A percentile compares a stretch with the other conserved stretches of the same genome.
Conservation (phyloP, 2,113 vertebrate species). For the Chunga burmeisteri region DNA sequence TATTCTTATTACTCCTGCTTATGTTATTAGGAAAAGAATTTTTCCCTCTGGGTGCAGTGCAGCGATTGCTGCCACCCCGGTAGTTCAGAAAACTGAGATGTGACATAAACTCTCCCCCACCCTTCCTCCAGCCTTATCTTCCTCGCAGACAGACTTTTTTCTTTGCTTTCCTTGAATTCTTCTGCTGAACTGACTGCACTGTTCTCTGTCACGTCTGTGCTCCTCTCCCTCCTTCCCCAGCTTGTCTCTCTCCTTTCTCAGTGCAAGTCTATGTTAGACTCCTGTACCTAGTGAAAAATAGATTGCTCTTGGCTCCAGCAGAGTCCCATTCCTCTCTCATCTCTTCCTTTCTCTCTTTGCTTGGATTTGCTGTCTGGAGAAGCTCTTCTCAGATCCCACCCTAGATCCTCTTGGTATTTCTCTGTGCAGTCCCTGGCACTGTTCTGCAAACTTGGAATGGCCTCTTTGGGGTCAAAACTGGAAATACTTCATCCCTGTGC, state of each 20-base stretch:
- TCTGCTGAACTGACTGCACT: background rate
- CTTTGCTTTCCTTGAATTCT: background rate
- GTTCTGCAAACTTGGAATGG: background rate
- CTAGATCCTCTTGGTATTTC: background rate
- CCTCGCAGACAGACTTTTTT: background rate
- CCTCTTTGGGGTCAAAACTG: background rate
- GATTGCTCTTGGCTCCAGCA: background rate
- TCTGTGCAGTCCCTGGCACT: background rate
- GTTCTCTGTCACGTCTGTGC: background rate
- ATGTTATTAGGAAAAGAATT: background rate
- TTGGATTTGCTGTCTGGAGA: background rate
- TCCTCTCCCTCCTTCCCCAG: background rate
- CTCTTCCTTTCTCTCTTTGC: background rate
- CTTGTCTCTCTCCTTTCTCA: background rate
- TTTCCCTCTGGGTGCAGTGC: background rate
- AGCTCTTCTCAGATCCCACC: background rate
- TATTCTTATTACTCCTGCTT: background rate
- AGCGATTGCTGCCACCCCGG: rapidly evolving
- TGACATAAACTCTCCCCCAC: background rate
- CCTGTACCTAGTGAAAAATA: background rate
- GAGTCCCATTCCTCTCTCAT: background rate
- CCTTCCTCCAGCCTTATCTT: constrained; percentile 32
- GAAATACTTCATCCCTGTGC: background rate
- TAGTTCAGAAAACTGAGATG: background rate
- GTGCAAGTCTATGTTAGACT: background rate